Percentiles rank a stretch among this genome's conserved stretches.
phyloP scores from a whole-genome alignment of 2,113 vertebrate genomes.

The Gorsachius goisagi region DNA sequence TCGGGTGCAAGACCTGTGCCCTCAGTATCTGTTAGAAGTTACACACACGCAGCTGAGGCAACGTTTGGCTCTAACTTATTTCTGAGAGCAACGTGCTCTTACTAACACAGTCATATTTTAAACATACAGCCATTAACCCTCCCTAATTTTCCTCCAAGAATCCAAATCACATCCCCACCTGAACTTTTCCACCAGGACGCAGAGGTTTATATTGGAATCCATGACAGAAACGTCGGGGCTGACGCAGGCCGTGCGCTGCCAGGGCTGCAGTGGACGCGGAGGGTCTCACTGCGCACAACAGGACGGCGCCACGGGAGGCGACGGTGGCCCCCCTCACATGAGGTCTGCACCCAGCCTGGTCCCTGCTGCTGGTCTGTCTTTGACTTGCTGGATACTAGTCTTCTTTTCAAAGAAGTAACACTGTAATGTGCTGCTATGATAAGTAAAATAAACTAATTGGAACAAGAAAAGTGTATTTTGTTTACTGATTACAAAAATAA shows the following conservation, averaged over 20 bases:
- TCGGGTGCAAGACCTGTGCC: neutral
- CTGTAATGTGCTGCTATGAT: neutral
- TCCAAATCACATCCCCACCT: neutral
- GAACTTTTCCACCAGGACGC: neutral
- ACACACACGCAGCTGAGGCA: neutral
- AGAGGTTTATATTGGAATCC: neutral
- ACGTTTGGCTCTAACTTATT: neutral
- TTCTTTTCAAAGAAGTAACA: neutral
- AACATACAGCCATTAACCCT: neutral
- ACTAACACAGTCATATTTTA: neutral
- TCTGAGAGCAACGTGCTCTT: neutral
- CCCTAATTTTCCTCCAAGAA: neutral
- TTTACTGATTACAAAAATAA: neutral
- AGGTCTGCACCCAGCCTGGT: neutral
- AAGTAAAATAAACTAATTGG: neutral
- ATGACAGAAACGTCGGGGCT: neutral
- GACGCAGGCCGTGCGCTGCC: neutral
- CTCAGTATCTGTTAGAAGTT: neutral
- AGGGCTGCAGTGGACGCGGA: neutral
- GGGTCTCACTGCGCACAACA: neutral
- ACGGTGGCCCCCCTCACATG: rapidly evolving
- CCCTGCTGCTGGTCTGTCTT: neutral
- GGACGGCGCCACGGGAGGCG: rapidly evolving
- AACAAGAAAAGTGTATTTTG: neutral
- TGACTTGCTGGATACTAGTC: neutral